Evolutionary conservation across 2,888 invertebrate species (phyloP), one percentile per base, ranked within the genome.

Genomic region (Dorcus hopei): DNA sequence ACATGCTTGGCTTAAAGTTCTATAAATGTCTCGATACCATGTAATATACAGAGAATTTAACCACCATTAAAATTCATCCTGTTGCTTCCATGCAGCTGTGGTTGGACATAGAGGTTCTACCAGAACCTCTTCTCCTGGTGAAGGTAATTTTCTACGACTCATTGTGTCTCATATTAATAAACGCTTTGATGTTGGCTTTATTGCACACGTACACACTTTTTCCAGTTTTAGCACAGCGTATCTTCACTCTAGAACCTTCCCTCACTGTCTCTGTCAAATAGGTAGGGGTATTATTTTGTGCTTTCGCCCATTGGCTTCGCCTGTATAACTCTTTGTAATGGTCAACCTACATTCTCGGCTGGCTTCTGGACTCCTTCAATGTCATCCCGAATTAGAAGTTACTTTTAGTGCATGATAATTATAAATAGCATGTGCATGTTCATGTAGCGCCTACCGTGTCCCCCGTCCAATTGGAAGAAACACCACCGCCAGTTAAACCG

Each of bases 61-160:
- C 42, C 14, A 1, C 11, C 42, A 19, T 42, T 33, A 52, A 50
- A 43, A 42, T 56, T 57, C 26, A 39, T 39, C 26, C 26, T 51
- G 61, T 61, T 68, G 61, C 62, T 65, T 71, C 70, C 72, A 77
- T 66, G 77, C 77, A 75, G 77, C 77, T 66, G 71, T 73, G 64
- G 67, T 68, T 68, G 70, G 72, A 70, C 72, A 77, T 65, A 72
- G 74, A 68, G 67, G 69, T 62, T 75, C 75, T 65, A 72, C 77
- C 63, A 70, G 77, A 67, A 75, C 76, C 68, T 70, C 69, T 66
- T 75, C 77, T 63, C 73, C 78, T 65, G 78, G 78, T 78, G 78
- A 78, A 78, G 78, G 78, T 78, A 78, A 70, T 57, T 54, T 49
- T 33, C 43, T 26, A 14, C 33, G 23, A 26, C 9, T 42, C 9